Evolutionary conservation across 2,888 invertebrate species (phyloP).

Genomic region (Nasonia oneida): DNA sequence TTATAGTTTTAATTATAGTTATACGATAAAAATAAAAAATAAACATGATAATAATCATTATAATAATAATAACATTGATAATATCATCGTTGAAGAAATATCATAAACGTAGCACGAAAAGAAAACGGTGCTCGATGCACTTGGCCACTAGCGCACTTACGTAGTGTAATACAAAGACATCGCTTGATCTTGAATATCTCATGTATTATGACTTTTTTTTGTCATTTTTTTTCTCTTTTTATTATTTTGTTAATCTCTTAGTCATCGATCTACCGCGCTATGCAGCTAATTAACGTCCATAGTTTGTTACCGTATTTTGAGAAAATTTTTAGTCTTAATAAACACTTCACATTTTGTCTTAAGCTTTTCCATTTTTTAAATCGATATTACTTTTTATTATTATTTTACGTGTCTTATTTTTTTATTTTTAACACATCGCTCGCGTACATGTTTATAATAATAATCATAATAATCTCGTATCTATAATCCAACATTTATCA

Average conservation of each 20-base stretch:
- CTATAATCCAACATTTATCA: conserved; percentile 39
- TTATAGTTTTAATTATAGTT: conserved; percentile 3
- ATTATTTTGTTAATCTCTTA: conserved; percentile 56
- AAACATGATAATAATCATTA: conserved; percentile 31
- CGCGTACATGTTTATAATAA: conserved; percentile 46
- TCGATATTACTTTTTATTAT: conserved; percentile 13
- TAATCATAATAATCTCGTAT: conserved; percentile 49
- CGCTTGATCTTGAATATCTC: conserved; percentile 48
- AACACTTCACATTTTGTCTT: conserved; percentile 33
- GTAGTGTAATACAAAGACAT: conserved; percentile 69
- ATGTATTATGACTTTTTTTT: conserved; percentile 41
- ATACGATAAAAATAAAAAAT: conserved; percentile 10
- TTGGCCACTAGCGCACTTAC: conserved; percentile 70
- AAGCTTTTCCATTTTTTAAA: conserved; percentile 25
- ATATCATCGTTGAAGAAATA: conserved; percentile 68
- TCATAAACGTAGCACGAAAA: conserved; percentile 69
- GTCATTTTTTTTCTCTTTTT: conserved; percentile 50
- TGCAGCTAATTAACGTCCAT: conserved; percentile 72
- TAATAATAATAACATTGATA: conserved; percentile 38
- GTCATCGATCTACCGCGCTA: conserved; percentile 66
- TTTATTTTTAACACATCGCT: conserved; percentile 50
- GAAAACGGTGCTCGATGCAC: conserved; percentile 67
- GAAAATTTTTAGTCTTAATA: conserved; percentile 51
- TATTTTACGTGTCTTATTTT: conserved; percentile 6
- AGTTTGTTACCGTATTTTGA: conserved; percentile 62